These are phyloP conservation scores for Epinotia bilunana DNA, from an alignment of 2,888 invertebrate species.

Conservation along the genomic window DNA sequence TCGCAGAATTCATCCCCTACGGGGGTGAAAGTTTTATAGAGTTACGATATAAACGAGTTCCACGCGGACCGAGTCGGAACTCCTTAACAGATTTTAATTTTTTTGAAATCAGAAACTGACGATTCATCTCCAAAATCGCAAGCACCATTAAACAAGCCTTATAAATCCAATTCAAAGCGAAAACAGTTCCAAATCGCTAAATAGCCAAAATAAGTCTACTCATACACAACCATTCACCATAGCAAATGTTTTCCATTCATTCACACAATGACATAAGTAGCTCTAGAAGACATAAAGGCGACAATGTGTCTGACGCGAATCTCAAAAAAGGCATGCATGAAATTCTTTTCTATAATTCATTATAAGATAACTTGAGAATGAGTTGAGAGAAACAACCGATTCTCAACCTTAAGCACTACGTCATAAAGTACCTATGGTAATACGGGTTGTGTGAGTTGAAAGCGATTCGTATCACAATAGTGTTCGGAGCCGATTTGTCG, in stretches of 20 bases:
- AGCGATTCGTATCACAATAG: conserved; percentile 45
- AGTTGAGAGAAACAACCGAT: conserved; percentile 37
- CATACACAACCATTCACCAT: conserved; percentile 70
- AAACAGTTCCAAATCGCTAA: conserved; percentile 51
- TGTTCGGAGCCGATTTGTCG: conserved; percentile 73
- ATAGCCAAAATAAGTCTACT: conserved; percentile 58
- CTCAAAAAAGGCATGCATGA: conserved; percentile 71
- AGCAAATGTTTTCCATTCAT: conserved; percentile 68
- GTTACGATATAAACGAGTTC: too few species aligned
- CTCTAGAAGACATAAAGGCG: conserved; percentile 61
- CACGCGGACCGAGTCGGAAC: too few species aligned
- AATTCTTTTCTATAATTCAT: conserved; percentile 69
- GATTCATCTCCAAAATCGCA: neutral
- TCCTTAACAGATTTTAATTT: too few species aligned
- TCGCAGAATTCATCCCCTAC: too few species aligned
- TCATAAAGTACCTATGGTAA: conserved; percentile 30
- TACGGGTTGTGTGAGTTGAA: conserved; percentile 21
- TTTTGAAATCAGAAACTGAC: neutral
- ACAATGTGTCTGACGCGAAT: conserved; percentile 67
- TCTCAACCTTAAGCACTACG: neutral
- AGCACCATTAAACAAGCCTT: conserved; percentile 25
- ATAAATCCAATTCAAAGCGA: conserved; percentile 24
- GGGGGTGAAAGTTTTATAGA: too few species aligned
- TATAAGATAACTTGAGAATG: conserved; percentile 71
- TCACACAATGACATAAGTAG: conserved; percentile 66